These are phyloP conservation scores for Eulithis prunata DNA, from an alignment of 2,888 invertebrate genomes.

Conservation along the genomic window DNA sequence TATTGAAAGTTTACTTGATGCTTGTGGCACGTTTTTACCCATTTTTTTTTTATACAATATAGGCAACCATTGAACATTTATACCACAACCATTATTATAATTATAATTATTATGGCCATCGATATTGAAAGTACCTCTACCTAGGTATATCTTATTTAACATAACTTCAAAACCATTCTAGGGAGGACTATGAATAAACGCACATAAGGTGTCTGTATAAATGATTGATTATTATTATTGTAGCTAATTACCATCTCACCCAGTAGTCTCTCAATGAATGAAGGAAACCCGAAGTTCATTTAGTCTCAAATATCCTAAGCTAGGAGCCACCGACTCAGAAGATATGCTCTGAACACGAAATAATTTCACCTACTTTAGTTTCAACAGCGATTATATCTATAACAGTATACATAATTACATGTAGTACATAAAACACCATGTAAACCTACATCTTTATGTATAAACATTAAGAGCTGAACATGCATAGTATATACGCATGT, in stretches of 20 bases:
- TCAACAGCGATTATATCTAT: slow-evolving; percentile 70
- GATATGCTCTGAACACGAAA: slow-evolving; percentile 77
- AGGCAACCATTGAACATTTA: slow-evolving; percentile 37
- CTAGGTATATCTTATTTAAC: not conserved
- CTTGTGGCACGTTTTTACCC: slow-evolving; percentile 27
- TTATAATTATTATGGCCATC: slow-evolving; percentile 43
- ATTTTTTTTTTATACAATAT: too few species aligned
- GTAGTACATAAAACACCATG: slow-evolving; percentile 60
- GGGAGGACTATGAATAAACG: not conserved
- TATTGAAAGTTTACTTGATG: slow-evolving; percentile 25
- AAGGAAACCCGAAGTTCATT: slow-evolving; percentile 32
- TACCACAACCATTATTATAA: slow-evolving; percentile 70
- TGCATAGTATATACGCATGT: slow-evolving; percentile 71
- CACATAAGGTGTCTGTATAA: too few species aligned
- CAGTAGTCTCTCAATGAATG: not conserved
- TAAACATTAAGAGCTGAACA: slow-evolving; percentile 81
- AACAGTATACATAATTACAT: slow-evolving; percentile 64
- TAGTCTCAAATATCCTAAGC: slow-evolving; percentile 51
- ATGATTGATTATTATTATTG: not conserved
- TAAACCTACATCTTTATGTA: slow-evolving; percentile 63
- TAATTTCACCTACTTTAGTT: slow-evolving; percentile 63
- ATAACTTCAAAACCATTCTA: not conserved
- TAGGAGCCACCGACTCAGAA: slow-evolving; percentile 57
- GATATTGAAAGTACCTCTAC: slow-evolving; percentile 1
- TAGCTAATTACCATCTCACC: not conserved